Evolutionary conservation across 2,113 vertebrate genomes (phyloP).

Genomic region (Lycaon pictus): DNA sequence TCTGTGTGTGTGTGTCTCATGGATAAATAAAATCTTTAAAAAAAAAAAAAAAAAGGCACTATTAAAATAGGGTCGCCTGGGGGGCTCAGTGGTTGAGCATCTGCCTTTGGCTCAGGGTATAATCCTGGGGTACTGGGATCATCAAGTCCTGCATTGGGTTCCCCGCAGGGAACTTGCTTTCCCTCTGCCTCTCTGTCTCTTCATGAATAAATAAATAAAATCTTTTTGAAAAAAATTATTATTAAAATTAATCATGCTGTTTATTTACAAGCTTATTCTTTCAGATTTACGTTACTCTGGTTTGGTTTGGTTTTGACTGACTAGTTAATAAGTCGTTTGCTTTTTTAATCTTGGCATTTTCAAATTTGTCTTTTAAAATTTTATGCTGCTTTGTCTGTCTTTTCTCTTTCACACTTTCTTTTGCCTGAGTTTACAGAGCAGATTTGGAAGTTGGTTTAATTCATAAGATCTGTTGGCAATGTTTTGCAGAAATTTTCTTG

Average conservation of each 20-base stretch:
- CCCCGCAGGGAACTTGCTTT: too few relatives aligned
- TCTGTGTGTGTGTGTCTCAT: too few relatives aligned
- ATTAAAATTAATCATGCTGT: background rate
- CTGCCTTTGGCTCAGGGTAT: background rate
- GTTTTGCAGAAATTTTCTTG: background rate
- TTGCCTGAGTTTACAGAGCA: slow-evolving; percentile 44
- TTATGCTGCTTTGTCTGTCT: background rate
- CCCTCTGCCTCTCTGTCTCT: background rate
- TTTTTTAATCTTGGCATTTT: slow-evolving; percentile 9
- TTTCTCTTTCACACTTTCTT: slow-evolving; percentile 17
- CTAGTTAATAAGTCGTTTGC: background rate
- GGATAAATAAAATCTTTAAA: too few relatives aligned
- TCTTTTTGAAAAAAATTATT: background rate
- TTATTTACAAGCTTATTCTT: background rate
- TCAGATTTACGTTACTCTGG: background rate
- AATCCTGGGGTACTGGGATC: background rate
- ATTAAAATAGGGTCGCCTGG: background rate
- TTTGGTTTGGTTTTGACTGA: slow-evolving; percentile 37
- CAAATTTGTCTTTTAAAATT: slow-evolving; percentile 37
- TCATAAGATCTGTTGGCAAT: background rate
- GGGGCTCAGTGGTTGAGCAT: background rate
- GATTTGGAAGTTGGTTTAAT: background rate
- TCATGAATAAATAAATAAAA: background rate
- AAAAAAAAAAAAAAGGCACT: too few relatives aligned
- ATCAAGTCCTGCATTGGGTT: background rate